Evolutionary conservation across 1,140 invertebrate species (phyloP).

Genomic region (Drosophila serrata): DNA sequence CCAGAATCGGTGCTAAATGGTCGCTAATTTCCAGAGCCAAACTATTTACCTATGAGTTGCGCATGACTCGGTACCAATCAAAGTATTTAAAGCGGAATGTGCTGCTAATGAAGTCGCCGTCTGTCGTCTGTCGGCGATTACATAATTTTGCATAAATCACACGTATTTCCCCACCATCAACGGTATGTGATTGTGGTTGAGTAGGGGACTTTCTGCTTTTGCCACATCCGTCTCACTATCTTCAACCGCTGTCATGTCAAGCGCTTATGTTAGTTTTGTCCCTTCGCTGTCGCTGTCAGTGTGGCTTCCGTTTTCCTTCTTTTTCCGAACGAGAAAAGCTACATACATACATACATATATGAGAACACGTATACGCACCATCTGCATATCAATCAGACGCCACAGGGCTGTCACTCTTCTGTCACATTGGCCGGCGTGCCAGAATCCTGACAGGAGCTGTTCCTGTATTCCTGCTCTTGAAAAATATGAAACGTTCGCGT

Average conservation of each 20-base stretch:
- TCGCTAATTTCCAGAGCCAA: conserved; percentile 28
- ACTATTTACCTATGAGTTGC: conserved; percentile 13
- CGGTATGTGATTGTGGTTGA: conserved; percentile 21
- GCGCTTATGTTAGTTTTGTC: conserved; percentile 44
- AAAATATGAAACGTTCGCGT: conserved; percentile 74
- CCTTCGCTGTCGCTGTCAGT: conserved; percentile 7
- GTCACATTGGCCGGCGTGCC: conserved; percentile 68
- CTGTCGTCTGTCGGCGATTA: conserved; percentile 21
- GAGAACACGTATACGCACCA: conserved; percentile 45
- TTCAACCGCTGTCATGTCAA: conserved; percentile 43
- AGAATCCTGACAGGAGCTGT: conserved; percentile 48
- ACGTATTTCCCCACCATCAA: conserved; percentile 20
- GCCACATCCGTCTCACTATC: conserved; percentile 51
- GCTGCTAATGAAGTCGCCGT: conserved; percentile 21
- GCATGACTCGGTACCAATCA: conserved; percentile 42
- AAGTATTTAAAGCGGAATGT: conserved; percentile 30
- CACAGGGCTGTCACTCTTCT: conserved; percentile 69
- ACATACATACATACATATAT: conserved; percentile 12
- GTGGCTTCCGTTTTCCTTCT: conserved; percentile 10
- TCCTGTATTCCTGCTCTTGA: conserved; percentile 32
- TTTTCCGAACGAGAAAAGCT: conserved; percentile 13
- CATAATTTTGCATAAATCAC: conserved; percentile 66
- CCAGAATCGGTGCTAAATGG: conserved; percentile 36
- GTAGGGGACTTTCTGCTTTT: conserved; percentile 21
- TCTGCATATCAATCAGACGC: conserved; percentile 79